A percentile compares a stretch with the other conserved stretches of the same genome.
These are phyloP conservation scores for Flexamia atlantica DNA, from an alignment of 2,888 invertebrate genomes.

Conservation along the genomic window DNA sequence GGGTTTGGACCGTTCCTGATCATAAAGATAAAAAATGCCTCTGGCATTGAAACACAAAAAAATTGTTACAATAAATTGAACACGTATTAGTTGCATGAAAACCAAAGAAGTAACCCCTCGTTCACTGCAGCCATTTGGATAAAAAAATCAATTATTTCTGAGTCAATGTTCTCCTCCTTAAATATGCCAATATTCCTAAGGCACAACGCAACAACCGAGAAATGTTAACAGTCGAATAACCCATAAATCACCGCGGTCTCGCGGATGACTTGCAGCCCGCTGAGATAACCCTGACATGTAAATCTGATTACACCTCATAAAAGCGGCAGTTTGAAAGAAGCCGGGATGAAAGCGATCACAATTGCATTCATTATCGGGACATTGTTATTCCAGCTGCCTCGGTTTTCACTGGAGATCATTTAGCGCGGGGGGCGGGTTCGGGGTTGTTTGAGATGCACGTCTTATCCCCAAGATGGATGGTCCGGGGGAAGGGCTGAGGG, in stretches of 20 bases:
- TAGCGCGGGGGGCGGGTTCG: not conserved
- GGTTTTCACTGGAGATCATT: slow-evolving; percentile 23
- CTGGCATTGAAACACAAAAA: too few species aligned
- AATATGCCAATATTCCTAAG: too few species aligned
- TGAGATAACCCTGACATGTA: slow-evolving; percentile 3
- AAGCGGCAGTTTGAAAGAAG: slow-evolving; percentile 52
- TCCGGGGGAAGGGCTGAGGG: not conserved
- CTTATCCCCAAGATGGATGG: slow-evolving; percentile 57
- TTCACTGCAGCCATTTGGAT: too few species aligned
- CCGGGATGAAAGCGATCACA: slow-evolving; percentile 47
- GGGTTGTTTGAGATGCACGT: slow-evolving; percentile 46
- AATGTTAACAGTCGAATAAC: too few species aligned
- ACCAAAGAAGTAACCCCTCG: too few species aligned
- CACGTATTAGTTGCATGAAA: too few species aligned
- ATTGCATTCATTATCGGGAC: slow-evolving; percentile 56
- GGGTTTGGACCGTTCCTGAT: too few species aligned
- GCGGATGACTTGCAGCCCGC: not conserved
- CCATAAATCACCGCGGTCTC: not conserved
- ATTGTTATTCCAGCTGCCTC: slow-evolving; percentile 57
- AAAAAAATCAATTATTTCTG: too few species aligned
- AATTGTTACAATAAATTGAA: too few species aligned
- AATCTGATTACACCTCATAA: slow-evolving; percentile 42
- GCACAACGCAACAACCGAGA: too few species aligned
- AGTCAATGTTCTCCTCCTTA: too few species aligned
- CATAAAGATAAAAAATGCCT: too few species aligned